A percentile compares a stretch with the other conserved stretches of the same genome.
phyloP scores from a whole-genome alignment of 2,113 vertebrate genomes.

The Typhlomys cinereus region DNA sequence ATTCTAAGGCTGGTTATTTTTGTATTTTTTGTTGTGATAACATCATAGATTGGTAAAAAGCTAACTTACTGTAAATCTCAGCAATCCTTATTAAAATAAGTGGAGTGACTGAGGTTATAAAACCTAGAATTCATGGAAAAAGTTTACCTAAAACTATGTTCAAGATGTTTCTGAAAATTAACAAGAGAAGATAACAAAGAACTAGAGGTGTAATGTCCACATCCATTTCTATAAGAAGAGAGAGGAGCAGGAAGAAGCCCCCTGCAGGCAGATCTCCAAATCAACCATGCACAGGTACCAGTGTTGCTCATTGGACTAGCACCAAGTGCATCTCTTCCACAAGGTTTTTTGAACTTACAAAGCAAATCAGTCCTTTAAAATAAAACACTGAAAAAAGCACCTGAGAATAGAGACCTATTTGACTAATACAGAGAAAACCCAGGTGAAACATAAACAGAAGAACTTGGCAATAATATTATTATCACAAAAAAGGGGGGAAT shows the following conservation, averaged over 20 bases:
- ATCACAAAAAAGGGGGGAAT: neutral
- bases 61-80: neutral
- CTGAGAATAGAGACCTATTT: neutral
- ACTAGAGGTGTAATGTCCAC: neutral
- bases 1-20: neutral
- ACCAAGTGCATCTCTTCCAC: neutral
- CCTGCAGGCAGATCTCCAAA: neutral
- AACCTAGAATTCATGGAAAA: neutral
- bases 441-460: neutral
- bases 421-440: neutral
- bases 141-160: neutral
- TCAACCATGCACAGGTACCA: neutral
- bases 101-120: neutral
- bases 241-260: accelerated
- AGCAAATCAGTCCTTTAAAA: neutral
- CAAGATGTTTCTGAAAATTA: neutral
- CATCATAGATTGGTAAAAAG: neutral
- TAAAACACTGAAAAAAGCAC: neutral
- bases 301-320: neutral
- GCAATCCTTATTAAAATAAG: neutral
- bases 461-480: neutral
- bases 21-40: neutral
- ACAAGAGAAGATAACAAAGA: neutral
- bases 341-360: neutral
- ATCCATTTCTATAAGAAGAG: neutral